Evolutionary conservation across 2,888 invertebrate species (phyloP), one percentile per base, ranked within the genome.

Genomic region (Microctonus brassicae): DNA sequence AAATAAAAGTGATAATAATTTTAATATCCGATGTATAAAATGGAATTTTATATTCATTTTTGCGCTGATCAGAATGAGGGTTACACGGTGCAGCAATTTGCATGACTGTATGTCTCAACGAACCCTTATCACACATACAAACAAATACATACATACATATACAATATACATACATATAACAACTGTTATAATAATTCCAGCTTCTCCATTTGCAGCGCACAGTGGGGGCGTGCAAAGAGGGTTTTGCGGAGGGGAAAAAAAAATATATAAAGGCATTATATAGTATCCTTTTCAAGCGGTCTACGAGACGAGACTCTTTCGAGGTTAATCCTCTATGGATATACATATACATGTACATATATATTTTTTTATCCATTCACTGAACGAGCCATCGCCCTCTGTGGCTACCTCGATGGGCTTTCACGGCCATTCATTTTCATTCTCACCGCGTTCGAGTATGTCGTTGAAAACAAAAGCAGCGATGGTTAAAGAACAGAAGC

Each of bases 61-160:
- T 53, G 17, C 17, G 17, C n/a, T n/a, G n/a, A n/a, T n/a, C n/a
- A n/a, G n/a, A 0, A 65, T 70, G 58, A 64, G 68, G 65, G 52
- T 52, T 57, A 36, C 64, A 42, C 34, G 39, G 57, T 55, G 60
- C 33, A 24, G 61, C 78, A 80, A 80, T 79, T 79, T 79, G 78
- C 69, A 75, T 77, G 76, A 72, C 66, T 26, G 66, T 58, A 17
- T 24, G 77, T 75, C 76, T 80, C 77, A 76, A 73, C 73, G 76
- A 77, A 73, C 75, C 76, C 77, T 75, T 80, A 79, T 80, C 77
- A 79, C 76, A 76, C 62, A 53, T 34, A 67, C 39, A 34, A 5
- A 29, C 7, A 26, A n/a, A 13, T 24, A 24, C 26, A 13, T 57
- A 26, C n/a, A n/a, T 57, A 24, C 7, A 10, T n/a, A n/a, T n/a